Percentiles rank a stretch among this genome's conserved stretches.
Conservation (phyloP, 1,140 invertebrate species). For the Acyrthosiphon pisum region DNA sequence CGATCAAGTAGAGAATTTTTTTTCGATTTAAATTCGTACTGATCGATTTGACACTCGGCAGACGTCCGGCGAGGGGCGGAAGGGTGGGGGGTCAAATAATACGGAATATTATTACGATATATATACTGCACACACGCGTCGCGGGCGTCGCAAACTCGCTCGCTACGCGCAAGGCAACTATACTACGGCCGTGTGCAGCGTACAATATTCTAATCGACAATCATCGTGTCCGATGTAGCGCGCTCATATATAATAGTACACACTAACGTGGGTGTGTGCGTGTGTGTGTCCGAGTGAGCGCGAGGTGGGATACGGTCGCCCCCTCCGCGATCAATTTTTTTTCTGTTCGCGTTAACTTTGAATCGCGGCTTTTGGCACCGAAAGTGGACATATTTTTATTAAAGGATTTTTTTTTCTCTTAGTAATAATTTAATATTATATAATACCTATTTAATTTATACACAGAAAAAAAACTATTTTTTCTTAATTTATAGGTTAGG, state of each 20-base stretch:
- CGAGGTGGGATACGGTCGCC: neutral
- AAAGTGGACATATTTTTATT: neutral
- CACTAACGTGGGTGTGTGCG: neutral
- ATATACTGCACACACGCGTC: neutral
- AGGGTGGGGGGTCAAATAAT: neutral
- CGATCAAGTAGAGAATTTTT: neutral
- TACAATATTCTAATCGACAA: neutral
- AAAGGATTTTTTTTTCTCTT: neutral
- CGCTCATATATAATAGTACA: neutral
- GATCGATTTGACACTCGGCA: slow-evolving; percentile 36
- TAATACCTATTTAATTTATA: too few species aligned
- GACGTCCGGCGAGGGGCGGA: neutral
- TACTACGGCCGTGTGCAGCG: neutral
- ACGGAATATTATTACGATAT: too few species aligned
- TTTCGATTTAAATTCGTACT: slow-evolving; percentile 1
- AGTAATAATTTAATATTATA: too few species aligned
- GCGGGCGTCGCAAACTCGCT: neutral
- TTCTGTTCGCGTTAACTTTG: neutral
- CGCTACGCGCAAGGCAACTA: neutral
- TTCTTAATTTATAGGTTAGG: neutral
- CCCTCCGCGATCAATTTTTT: neutral
- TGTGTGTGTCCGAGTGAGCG: neutral
- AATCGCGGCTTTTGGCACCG: neutral
- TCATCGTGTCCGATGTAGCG: neutral
- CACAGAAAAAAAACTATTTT: too few species aligned